Base-by-base conservation (phyloP, 2,888 invertebrate genomes). In the Nephrotoma guestfalica region DNA sequence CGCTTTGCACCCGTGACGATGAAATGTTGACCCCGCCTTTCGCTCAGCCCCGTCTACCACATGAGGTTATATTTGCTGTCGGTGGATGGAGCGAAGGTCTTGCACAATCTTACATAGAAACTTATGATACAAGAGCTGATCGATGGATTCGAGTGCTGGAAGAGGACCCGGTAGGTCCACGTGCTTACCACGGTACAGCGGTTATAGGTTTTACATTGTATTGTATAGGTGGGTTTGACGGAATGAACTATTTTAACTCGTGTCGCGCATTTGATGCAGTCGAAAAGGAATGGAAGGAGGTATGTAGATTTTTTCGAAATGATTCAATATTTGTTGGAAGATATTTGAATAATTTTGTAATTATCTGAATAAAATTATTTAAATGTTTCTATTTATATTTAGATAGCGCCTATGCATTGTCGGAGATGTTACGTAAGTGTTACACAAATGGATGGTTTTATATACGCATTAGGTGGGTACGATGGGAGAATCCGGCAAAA, bases 171-270 rank as follows among this genome's bases (percentile, higher is more conserved):
- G 94, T 94, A 13, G 97, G 97, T 41, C 96, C 97, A 0, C 93
- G 98, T 86, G 98, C 97, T 0, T 98, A 98, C 90, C 98, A 98
- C 90, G 98, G 98, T 13, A 96, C 97, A 0, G 97, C 96, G 0
- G 96, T 97, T 0, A 93, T 98, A 0, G 96, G 96, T 0, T 94
- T 94, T 88, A 94, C 95, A 89, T 96, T 98, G 88, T 98, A 96
- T 91, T 95, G 97, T 5, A 96, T 98, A 88, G 98, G 98, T 0
- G 98, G 98, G 4, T 98, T 97, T 90, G 97, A 98, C 89, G 98
- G 97, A n/a, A 89, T 90, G 9, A 91, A 91, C 87, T 96, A 96
- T 90, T 97, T 97, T 90, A 97, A 96, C 91, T 96, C 96, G 6
- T 96, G 96, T 88, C 94, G 97, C 9, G 96, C 96, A 89, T 98